These are phyloP conservation scores for Drosophila villosipedis DNA, from an alignment of 2,888 invertebrate species.

Conservation along the genomic window DNA sequence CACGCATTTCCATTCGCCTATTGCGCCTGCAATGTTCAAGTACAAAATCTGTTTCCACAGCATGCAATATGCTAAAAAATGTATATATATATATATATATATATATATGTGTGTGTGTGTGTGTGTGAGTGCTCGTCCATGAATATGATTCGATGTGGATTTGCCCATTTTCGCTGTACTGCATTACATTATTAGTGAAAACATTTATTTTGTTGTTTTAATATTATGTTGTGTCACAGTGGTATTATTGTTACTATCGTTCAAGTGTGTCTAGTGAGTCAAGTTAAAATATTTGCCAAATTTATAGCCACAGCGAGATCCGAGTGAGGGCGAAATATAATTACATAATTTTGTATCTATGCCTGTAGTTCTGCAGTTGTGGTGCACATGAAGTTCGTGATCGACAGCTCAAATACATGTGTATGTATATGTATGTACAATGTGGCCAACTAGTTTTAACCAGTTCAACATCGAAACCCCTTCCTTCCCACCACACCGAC, in stretches of 20 bases:
- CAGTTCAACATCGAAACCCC: neutral
- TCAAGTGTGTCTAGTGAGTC: too few relatives aligned
- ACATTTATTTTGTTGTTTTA: neutral
- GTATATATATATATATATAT: too few relatives aligned
- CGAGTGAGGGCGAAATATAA: neutral
- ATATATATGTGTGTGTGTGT: neutral
- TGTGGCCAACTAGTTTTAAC: neutral
- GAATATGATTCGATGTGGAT: constrained; percentile 1
- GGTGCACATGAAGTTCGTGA: neutral
- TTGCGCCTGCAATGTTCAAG: constrained; percentile 9
- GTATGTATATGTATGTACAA: neutral
- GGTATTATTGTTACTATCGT: neutral
- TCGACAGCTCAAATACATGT: neutral
- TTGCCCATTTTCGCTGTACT: neutral
- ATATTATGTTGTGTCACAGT: neutral
- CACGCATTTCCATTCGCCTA: neutral
- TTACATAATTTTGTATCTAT: neutral
- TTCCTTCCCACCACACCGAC: neutral
- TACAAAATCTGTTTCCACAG: constrained; percentile 38
- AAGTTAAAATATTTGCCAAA: too few relatives aligned
- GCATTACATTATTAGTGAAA: neutral
- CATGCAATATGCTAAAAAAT: constrained; percentile 34
- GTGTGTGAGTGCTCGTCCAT: neutral
- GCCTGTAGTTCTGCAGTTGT: neutral
- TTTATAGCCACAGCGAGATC: neutral